Conservation (phyloP, 2,113 vertebrate genomes). For the Passerina amoena region DNA sequence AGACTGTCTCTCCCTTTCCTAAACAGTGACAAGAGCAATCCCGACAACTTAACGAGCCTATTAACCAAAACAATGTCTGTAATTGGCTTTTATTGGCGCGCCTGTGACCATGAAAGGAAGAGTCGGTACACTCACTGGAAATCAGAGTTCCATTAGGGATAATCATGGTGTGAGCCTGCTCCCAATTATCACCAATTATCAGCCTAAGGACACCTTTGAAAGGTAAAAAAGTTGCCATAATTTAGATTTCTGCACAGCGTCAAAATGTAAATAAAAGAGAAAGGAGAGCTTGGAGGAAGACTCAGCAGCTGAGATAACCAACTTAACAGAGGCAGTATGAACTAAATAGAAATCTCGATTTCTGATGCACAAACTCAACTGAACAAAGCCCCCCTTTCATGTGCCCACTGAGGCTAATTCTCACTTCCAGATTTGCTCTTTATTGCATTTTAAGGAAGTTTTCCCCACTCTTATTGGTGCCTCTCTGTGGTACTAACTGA, state of each 20-base stretch:
- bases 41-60: neutral
- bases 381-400: neutral
- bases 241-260: neutral
- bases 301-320: neutral
- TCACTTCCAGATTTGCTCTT: neutral
- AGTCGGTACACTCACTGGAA: neutral
- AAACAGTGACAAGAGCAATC: neutral
- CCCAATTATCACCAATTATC: neutral
- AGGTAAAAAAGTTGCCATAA: neutral
- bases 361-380: neutral
- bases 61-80: neutral
- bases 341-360: neutral
- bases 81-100: neutral
- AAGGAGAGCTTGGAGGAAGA: neutral
- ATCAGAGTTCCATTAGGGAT: neutral
- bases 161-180: neutral
- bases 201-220: neutral
- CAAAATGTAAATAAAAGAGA: neutral
- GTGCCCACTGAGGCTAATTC: neutral
- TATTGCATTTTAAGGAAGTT: neutral
- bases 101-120: neutral
- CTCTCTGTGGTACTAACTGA: neutral
- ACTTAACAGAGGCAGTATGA: neutral
- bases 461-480: neutral
- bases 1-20: neutral